Evolutionary conservation across 2,113 vertebrate species (phyloP).

Genomic region (Phycodurus eques): DNA sequence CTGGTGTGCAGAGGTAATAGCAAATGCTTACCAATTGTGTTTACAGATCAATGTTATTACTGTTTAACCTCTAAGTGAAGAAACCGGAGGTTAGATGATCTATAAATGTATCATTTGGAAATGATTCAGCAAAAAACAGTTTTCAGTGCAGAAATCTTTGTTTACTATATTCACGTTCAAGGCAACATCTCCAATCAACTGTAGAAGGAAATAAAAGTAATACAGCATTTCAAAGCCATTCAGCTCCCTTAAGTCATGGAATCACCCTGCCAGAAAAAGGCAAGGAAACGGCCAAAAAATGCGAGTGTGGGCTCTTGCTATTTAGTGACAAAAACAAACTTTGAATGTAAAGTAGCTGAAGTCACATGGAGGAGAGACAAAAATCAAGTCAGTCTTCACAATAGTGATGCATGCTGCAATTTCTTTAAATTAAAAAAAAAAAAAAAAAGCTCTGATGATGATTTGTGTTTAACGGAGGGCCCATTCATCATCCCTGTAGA

Average conservation of each 20-base stretch:
- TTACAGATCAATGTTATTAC: neutral
- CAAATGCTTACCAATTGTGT: neutral
- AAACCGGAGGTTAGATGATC: neutral
- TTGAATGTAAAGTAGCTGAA: slow-evolving; percentile 54
- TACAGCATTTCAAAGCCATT: slow-evolving; percentile 22
- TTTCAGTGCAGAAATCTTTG: too few species aligned
- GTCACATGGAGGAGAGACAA: neutral
- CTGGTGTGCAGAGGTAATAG: neutral
- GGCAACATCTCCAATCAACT: slow-evolving; percentile 14
- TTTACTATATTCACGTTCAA: neutral
- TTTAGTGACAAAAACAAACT: slow-evolving; percentile 44
- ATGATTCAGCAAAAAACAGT: neutral
- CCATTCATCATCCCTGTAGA: neutral
- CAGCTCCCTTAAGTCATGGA: slow-evolving; percentile 17
- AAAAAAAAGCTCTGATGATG: too few species aligned
- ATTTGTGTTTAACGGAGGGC: too few species aligned
- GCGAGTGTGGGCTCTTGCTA: slow-evolving; percentile 37
- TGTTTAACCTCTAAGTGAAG: slow-evolving; percentile 1
- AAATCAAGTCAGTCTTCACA: neutral
- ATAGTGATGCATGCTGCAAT: neutral
- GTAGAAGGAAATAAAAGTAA: slow-evolving; percentile 19
- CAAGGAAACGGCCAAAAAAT: slow-evolving; percentile 41
- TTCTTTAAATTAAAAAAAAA: neutral
- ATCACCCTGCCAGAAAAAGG: slow-evolving; percentile 28
- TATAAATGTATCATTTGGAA: neutral